phyloP scores from a whole-genome alignment of 2,113 vertebrate genomes.

The Melanerpes formicivorus region DNA sequence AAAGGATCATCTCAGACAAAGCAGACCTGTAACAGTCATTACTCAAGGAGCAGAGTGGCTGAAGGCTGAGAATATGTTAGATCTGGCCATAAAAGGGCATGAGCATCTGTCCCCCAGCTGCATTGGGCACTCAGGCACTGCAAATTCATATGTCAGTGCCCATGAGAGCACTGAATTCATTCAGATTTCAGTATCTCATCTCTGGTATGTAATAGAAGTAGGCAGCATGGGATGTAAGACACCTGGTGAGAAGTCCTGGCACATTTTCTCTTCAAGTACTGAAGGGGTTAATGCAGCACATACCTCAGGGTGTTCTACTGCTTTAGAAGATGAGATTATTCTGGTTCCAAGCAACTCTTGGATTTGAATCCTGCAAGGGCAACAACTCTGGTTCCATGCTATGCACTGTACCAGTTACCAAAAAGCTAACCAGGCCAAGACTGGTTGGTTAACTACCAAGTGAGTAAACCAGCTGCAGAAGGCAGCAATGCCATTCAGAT shows the following conservation, averaged over 20 bases:
- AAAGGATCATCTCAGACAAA: not conserved
- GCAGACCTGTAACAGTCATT: not conserved
- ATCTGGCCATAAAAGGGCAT: not conserved
- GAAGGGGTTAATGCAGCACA: not conserved
- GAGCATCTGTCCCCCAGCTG: not conserved
- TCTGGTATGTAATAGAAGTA: not conserved
- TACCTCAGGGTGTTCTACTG: not conserved
- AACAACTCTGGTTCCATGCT: not conserved
- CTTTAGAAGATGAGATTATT: not conserved
- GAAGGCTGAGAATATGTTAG: not conserved
- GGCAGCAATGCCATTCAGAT: not conserved
- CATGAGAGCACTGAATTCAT: not conserved
- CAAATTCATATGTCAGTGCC: not conserved
- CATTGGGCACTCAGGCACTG: not conserved
- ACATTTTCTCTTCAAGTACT: not conserved
- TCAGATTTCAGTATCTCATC: not conserved
- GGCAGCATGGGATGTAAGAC: not conserved
- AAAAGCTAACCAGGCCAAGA: not conserved
- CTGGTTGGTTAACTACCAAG: not conserved
- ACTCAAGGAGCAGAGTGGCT: not conserved
- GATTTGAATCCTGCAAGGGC: not conserved
- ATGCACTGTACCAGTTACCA: accelerated
- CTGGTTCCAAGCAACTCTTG: not conserved
- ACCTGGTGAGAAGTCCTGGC: not conserved
- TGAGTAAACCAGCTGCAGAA: not conserved